These are phyloP conservation scores for Drosophila picticornis DNA, from an alignment of 2,888 invertebrate species.

Conservation along the genomic window DNA sequence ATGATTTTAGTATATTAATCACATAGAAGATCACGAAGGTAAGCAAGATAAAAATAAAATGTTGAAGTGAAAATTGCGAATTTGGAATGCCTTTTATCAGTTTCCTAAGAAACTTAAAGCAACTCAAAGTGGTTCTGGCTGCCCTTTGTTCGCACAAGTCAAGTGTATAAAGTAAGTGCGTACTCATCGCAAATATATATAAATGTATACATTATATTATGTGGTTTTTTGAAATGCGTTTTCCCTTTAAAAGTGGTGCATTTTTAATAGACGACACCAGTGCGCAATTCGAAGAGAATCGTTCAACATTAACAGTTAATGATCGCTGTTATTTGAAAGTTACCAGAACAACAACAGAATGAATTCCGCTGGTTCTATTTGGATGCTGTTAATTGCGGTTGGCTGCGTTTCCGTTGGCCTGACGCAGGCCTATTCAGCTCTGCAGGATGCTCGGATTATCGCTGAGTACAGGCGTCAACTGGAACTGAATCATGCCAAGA, in stretches of 20 bases:
- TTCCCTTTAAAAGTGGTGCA: conserved; percentile 25
- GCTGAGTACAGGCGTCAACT: conserved; percentile 59
- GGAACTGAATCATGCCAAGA: conserved; percentile 80
- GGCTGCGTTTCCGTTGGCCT: conserved; percentile 22
- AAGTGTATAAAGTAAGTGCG: not conserved
- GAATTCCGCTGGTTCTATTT: conserved; percentile 18
- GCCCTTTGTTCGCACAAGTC: conserved; percentile 31
- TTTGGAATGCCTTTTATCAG: not conserved
- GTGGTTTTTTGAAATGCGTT: not conserved
- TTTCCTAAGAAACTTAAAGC: not conserved
- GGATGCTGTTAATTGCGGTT: conserved; percentile 31
- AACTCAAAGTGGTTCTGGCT: not conserved
- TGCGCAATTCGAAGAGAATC: conserved; percentile 1
- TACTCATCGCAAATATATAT: not conserved
- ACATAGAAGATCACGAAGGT: conserved; percentile 7
- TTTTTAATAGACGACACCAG: not conserved
- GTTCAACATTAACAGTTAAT: conserved; percentile 2
- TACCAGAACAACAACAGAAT: conserved; percentile 19
- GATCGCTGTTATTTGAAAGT: conserved; percentile 10
- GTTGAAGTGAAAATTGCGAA: not conserved
- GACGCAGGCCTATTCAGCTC: conserved; percentile 70
- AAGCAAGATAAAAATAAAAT: conserved; percentile 4
- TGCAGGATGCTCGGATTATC: conserved; percentile 74
- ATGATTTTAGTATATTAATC: conserved; percentile 11
- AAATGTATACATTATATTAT: not conserved